Base-by-base conservation (phyloP, 2,888 invertebrate genomes). In the Sarcophaga subvicina region DNA sequence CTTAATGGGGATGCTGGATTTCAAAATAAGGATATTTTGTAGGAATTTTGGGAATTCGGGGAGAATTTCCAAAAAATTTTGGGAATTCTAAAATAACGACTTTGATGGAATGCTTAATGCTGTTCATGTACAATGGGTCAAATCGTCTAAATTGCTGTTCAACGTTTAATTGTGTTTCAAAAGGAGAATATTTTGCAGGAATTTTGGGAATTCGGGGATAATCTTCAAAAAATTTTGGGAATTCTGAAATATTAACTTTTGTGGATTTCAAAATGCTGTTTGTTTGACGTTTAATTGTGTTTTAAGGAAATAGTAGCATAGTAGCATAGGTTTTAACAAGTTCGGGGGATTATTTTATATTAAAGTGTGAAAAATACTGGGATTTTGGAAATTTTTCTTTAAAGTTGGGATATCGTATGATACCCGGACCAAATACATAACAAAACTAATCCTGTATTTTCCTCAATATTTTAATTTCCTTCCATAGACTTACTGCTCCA, bases 401-500 rank as follows among this genome's bases (percentile, higher is more conserved):
- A 37, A 37, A 37, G 8, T 37, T 37, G 2, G 2, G 37, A 2
- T 37, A 8, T 10, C 37, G 2, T 37, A 37, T 10, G 37, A 10
- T 37, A 37, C 2, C 37, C 8, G 37, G 8, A 10, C 8, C 37
- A 37, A 37, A 37, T 8, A 37, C 37, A 8, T 8, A 37, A 10
- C 2, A 25, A 64, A 25, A 14, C 20, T 5, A 64, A 27, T 25
- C n/a, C n/a, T n/a, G n/a, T 14, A 27, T 25, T 22, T 25, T 25
- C 27, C 4, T 54, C 2, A 66, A 49, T 3, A 12, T 25, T 49
- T 63, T 64, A 25, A 4, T 27, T 59, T 66, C 12, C 0, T 4
- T 2, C 49, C 2, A 2, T 89, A 95, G 95, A 95, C 95, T 0
- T 95, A 95, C 91, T 95, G 95, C 92, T 93, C 95, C 54, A 95